Evolutionary conservation across 1,140 invertebrate species (phyloP).

Genomic region (Eumaeus atala): DNA sequence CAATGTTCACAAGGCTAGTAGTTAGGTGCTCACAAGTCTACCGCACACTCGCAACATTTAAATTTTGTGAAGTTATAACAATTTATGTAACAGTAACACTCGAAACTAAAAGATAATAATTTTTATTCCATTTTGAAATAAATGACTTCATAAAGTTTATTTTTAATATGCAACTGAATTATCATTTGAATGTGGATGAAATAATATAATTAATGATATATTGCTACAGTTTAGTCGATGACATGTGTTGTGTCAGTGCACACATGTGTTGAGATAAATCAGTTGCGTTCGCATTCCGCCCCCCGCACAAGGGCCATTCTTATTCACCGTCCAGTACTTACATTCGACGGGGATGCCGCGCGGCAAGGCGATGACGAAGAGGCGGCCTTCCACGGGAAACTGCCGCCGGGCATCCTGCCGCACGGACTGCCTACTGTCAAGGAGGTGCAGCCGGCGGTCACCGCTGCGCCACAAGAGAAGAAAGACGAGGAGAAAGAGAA

Average conservation of each 20-base stretch:
- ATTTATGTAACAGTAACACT: not conserved
- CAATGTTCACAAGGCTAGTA: not conserved
- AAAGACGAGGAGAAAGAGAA: slow-evolving; percentile 80
- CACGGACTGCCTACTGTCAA: slow-evolving; percentile 96
- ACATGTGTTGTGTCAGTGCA: no score
- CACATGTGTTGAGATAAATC: no score
- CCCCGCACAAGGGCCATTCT: slow-evolving; percentile 74
- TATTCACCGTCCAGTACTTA: slow-evolving; percentile 98
- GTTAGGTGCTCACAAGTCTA: not conserved
- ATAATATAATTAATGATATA: no score
- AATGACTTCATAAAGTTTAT: not conserved
- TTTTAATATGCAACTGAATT: slow-evolving; percentile 1
- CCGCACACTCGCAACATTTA: not conserved
- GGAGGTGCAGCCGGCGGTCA: slow-evolving; percentile 93
- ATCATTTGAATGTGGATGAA: no score
- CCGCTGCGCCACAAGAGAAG: slow-evolving; percentile 83
- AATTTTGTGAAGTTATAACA: slow-evolving; percentile 1
- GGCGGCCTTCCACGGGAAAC: slow-evolving; percentile 85
- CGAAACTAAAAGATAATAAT: not conserved
- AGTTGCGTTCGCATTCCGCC: slow-evolving; percentile 30
- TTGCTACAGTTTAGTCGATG: no score
- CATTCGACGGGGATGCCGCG: slow-evolving; percentile 90
- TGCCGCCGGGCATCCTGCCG: slow-evolving; percentile 92
- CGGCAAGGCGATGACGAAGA: slow-evolving; percentile 96
- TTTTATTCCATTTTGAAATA: not conserved